A percentile compares a stretch with the other conserved stretches of the same genome.
These are phyloP conservation scores for Heliopora coerulea DNA, from an alignment of 92 coral and sea anemone species.

Conservation along the genomic window DNA sequence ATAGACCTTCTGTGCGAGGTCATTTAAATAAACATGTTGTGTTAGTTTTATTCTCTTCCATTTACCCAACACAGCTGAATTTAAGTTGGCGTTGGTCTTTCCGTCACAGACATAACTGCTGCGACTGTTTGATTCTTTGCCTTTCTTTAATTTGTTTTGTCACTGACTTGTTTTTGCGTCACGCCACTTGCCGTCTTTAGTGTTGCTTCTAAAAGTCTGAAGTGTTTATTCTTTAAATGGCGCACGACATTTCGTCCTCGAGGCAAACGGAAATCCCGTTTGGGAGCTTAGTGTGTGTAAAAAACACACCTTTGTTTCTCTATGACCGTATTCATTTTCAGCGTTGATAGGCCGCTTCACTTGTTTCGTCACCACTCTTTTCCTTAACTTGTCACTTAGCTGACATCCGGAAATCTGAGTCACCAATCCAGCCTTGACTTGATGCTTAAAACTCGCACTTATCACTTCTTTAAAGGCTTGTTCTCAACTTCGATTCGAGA, in stretches of 20 bases:
- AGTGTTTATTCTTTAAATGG: background rate
- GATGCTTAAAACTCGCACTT: slow-evolving; percentile 2
- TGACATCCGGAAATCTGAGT: no score
- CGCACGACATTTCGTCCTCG: background rate
- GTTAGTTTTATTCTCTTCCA: background rate
- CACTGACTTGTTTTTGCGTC: background rate
- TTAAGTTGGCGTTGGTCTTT: background rate
- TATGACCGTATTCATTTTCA: no score
- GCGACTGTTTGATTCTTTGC: background rate
- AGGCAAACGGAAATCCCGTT: background rate
- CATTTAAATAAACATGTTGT: background rate
- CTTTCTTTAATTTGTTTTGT: background rate
- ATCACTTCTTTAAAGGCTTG: background rate
- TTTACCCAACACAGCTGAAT: background rate
- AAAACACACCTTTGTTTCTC: no score
- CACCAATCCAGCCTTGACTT: slow-evolving; percentile 15
- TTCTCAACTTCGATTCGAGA: slow-evolving; percentile 16
- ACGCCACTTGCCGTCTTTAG: background rate
- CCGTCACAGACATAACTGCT: background rate
- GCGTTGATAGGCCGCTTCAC: no score
- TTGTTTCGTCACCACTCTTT: no score
- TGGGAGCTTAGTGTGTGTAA: background rate
- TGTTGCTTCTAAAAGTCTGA: background rate
- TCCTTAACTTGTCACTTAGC: no score
- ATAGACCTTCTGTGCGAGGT: background rate